Percentiles rank a stretch among this genome's conserved stretches.
Conservation (phyloP, 2,113 vertebrate genomes). For the Eubucco bourcierii region DNA sequence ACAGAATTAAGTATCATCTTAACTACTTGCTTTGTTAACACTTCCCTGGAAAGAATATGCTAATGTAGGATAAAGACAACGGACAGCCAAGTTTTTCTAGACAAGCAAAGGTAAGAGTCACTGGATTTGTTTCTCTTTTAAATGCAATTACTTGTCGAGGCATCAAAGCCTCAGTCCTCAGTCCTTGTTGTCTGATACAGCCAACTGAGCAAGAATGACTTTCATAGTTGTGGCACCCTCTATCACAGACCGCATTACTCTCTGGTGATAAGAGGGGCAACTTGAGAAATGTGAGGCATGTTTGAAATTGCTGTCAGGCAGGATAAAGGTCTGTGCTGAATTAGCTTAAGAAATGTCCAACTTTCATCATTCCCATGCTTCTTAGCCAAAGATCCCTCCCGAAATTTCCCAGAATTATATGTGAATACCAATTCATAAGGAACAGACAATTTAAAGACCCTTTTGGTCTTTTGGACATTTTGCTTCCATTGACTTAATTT, state of each 20-base stretch:
- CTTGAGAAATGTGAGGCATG: background rate
- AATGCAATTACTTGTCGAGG: constrained; percentile 45
- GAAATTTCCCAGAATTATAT: background rate
- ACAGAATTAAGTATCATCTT: background rate
- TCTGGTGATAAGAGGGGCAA: constrained; percentile 56
- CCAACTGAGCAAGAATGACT: constrained; percentile 22
- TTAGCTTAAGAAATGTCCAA: background rate
- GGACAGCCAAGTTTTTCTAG: background rate
- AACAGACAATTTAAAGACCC: background rate
- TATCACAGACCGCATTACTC: constrained; percentile 22
- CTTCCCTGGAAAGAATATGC: background rate
- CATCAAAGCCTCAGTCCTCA: constrained; percentile 31
- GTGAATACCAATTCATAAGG: background rate
- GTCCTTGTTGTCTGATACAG: constrained; percentile 19
- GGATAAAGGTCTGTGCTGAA: background rate
- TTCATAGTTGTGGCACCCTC: constrained; percentile 62
- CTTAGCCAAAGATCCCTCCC: background rate
- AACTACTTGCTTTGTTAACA: constrained; percentile 5
- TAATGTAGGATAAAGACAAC: background rate
- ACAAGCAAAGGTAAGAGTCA: background rate
- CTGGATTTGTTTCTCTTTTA: constrained; percentile 4
- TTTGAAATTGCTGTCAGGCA: constrained; percentile 52
- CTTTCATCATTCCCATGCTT: background rate
- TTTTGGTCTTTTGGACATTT: background rate
- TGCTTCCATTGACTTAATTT: background rate